A percentile compares a stretch with the other conserved stretches of the same genome.
Conservation (phyloP, 2,888 invertebrate genomes). For the Athalia cordata region DNA sequence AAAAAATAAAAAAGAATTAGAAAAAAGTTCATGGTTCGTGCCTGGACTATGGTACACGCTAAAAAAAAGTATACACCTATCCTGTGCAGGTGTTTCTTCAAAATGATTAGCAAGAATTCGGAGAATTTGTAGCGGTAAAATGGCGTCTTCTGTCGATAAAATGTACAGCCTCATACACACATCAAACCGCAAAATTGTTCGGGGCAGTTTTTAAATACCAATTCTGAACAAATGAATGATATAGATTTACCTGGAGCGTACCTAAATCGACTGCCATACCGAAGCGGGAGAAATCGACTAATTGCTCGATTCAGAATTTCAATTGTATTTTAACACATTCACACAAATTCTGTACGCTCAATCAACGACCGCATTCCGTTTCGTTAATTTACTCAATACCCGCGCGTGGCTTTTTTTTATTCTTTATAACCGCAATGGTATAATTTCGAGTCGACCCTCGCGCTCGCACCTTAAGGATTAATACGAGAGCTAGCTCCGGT, state of each 20-base stretch:
- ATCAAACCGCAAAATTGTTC: no score
- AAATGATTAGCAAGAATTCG: slow-evolving; percentile 9
- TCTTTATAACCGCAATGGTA: not conserved
- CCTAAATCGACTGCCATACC: not conserved
- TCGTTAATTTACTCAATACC: not conserved
- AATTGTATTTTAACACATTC: slow-evolving; percentile 4
- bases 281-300: not conserved
- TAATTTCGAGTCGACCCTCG: no score
- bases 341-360: not conserved
- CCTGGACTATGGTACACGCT: not conserved
- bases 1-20: slow-evolving; percentile 13
- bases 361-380: not conserved
- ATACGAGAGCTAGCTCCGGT: not conserved
- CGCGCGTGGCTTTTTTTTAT: not conserved
- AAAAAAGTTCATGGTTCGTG: slow-evolving; percentile 18
- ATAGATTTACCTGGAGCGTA: not conserved
- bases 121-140: slow-evolving; percentile 23
- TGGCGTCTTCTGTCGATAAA: slow-evolving; percentile 4
- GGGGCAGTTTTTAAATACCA: no score
- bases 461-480: no score
- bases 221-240: not conserved
- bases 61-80: slow-evolving; percentile 1
- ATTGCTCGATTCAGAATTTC: slow-evolving; percentile 27
- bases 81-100: no score
- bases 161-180: not conserved